Percentiles rank a stretch among this genome's conserved stretches.
phyloP scores from a whole-genome alignment of 2,797 vertebrate genomes.

The Liasis olivaceus region DNA sequence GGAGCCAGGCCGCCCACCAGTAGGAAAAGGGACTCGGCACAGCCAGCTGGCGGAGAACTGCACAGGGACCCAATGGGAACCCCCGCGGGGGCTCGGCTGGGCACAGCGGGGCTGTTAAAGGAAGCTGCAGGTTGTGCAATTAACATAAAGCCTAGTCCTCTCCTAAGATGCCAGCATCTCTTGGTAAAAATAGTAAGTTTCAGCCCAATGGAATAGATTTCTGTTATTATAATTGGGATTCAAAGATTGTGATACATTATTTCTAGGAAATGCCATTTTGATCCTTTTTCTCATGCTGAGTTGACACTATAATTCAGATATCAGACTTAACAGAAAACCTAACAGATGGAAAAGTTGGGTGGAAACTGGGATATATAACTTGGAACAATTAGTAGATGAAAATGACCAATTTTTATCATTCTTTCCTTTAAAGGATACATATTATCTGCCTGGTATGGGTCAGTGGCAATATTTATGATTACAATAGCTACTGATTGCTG shows the following conservation, averaged over 20 bases:
- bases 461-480: not conserved
- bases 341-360: not conserved
- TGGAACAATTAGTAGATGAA: not conserved
- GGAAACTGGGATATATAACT: not conserved
- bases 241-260: not conserved
- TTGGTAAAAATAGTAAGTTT: not conserved
- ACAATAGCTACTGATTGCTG: not conserved
- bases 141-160: not conserved
- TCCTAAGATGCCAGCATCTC: not conserved
- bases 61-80: not conserved
- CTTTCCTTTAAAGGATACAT: not conserved
- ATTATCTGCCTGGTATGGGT: not conserved
- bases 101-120: not conserved
- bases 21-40: not conserved
- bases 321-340: not conserved
- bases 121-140: not conserved
- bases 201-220: too few relatives aligned
- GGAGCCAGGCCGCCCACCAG: not conserved
- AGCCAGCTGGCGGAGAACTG: not conserved
- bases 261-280: not conserved
- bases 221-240: not conserved
- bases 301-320: not conserved
- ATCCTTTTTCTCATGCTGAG: not conserved
- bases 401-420: not conserved
- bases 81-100: not conserved